Evolutionary conservation across 1,140 invertebrate species (phyloP).

Genomic region (Drosophila malerkotliana): DNA sequence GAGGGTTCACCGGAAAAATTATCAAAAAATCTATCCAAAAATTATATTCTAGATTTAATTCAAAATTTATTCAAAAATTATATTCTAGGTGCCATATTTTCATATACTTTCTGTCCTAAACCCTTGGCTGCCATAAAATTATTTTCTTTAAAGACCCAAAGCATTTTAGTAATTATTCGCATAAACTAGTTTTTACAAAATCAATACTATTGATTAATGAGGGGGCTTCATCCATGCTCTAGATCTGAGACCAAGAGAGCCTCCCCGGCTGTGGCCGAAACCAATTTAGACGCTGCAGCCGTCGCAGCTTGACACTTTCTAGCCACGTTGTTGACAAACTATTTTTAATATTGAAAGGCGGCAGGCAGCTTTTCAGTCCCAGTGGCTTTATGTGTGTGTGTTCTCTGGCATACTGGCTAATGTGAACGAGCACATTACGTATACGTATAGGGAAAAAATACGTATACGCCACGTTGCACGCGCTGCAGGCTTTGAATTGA

Average conservation of each 20-base stretch:
- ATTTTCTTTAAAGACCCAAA: too few species aligned
- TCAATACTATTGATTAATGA: background rate
- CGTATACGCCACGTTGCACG: slow-evolving; percentile 39
- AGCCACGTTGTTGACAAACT: slow-evolving; percentile 74
- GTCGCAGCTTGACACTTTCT: slow-evolving; percentile 65
- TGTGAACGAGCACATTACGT: slow-evolving; percentile 43
- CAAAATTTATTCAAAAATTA: too few species aligned
- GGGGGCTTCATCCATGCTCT: background rate
- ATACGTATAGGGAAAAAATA: slow-evolving; percentile 44
- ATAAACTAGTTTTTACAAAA: too few species aligned
- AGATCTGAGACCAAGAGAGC: background rate
- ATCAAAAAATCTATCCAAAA: too few species aligned
- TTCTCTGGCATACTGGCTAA: slow-evolving; percentile 4
- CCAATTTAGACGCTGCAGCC: slow-evolving; percentile 40
- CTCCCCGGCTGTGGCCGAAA: slow-evolving; percentile 4
- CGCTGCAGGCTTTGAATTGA: slow-evolving; percentile 52
- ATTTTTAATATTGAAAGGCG: slow-evolving; percentile 73
- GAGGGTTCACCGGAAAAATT: too few species aligned
- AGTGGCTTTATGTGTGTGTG: slow-evolving; percentile 1
- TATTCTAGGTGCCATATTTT: too few species aligned
- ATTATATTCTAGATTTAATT: too few species aligned
- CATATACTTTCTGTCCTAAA: too few species aligned
- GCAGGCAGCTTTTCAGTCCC: slow-evolving; percentile 27
- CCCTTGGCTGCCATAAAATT: too few species aligned
- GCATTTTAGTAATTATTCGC: too few species aligned